Evolutionary conservation across 2,888 invertebrate genomes (phyloP).

Genomic region (Scelioninae gen. 1): DNA sequence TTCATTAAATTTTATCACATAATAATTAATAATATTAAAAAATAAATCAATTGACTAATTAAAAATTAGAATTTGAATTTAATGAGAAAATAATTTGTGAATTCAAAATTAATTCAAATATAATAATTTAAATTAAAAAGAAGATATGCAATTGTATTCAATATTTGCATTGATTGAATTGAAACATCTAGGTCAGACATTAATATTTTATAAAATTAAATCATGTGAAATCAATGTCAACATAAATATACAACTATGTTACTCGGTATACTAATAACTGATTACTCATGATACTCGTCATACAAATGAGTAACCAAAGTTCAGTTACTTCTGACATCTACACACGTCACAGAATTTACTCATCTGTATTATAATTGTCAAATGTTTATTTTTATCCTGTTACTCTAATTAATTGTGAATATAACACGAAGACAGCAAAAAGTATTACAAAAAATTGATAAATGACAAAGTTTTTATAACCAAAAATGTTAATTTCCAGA

Average conservation of each 20-base stretch:
- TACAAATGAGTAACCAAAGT: constrained; percentile 25
- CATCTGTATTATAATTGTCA: constrained; percentile 16
- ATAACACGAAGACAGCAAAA: background rate
- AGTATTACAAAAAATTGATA: background rate
- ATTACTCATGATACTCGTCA: constrained; percentile 12
- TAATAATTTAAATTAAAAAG: no score
- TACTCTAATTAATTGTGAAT: constrained; percentile 7
- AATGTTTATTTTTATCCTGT: constrained; percentile 22
- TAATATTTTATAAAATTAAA: background rate
- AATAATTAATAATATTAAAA: no score
- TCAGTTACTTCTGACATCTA: constrained; percentile 38
- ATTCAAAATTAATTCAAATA: no score
- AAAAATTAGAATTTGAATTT: no score
- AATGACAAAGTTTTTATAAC: no score
- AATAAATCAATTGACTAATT: no score
- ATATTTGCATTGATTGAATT: no score
- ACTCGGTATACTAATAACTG: background rate
- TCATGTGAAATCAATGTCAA: no score
- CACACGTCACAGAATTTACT: constrained; percentile 18
- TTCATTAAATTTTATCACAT: background rate
- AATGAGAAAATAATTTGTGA: no score
- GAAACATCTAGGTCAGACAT: no score
- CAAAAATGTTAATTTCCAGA: no score
- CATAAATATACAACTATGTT: background rate
- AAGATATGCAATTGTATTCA: no score